Base-by-base conservation (phyloP, 2,113 vertebrate genomes). In the Protomyctophum bolini region DNA sequence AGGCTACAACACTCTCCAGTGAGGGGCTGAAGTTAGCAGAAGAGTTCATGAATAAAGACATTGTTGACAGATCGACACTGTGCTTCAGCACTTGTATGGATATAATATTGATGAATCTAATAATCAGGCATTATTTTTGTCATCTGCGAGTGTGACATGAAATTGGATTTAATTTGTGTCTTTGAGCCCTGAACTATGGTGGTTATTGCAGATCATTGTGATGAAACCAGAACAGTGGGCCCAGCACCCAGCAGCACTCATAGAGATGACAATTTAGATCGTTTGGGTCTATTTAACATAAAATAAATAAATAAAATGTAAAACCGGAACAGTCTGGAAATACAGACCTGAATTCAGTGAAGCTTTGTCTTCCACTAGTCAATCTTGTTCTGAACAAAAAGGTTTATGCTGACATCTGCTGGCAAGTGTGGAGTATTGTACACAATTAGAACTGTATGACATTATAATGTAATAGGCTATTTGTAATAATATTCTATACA, bases 11-110 rank as follows among this genome's bases (percentile, higher is more conserved):
- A 83, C 82, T 68, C 64, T 66, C 70, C 33, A 63, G 73, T 58
- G 78, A 76, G 84, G 74, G 76, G 80, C 85, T 78, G 75, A 70
- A 81, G 86, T 86, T 82, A 83, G 73, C 29, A 15, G 66, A 79
- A 58, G 80, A 83, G 83, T 85, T 71, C 81, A 81, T 78, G 71
- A 52, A 67, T 50, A 59, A 6, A 66, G 10, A 6, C 5, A 2
- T 41, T 21, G 68, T 56, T 77, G 77, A 84, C 81, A 75, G 51
- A 1, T 69, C 68, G 67, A 71, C 83, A 83, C 70, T 51, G 73
- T 73, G 83, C 80, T 84, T 88, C 70, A 86, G 33, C 33, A 41
- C 33, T 89, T 85, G 68, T 70, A 72, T 47, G 49, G 55, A 72
- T 60, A 68, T 57, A 70, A 72, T 41, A 41, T 6, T 41, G 33